A percentile compares a stretch with the other conserved stretches of the same genome.
These are phyloP conservation scores for Crotophaga sulcirostris DNA, from an alignment of 2,113 vertebrate genomes.

Conservation along the genomic window DNA sequence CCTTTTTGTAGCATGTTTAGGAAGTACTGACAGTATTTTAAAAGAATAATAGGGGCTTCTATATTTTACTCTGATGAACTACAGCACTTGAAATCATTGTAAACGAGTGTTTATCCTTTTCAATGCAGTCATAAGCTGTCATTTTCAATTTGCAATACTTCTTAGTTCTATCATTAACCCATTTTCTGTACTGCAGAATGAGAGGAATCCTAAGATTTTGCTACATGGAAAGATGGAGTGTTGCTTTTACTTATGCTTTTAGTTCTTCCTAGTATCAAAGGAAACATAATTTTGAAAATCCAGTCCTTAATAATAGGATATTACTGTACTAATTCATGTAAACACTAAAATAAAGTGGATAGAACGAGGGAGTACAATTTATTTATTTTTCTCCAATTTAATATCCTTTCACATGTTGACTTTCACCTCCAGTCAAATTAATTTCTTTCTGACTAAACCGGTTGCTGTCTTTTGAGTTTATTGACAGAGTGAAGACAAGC, in stretches of 20 bases:
- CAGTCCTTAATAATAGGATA: not conserved
- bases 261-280: not conserved
- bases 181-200: not conserved
- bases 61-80: not conserved
- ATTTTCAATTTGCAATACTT: not conserved
- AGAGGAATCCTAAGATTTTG: not conserved
- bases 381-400: not conserved
- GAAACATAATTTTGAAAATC: not conserved
- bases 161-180: not conserved
- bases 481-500: not conserved
- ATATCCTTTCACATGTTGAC: not conserved
- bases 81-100: not conserved
- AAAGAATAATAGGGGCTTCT: not conserved
- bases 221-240: not conserved
- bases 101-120: not conserved
- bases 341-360: not conserved
- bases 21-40: not conserved
- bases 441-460: conserved; percentile 8
- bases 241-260: not conserved
- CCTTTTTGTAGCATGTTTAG: not conserved
- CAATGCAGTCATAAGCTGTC: not conserved
- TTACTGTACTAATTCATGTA: not conserved
- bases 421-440: not conserved
- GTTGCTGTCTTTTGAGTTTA: not conserved
- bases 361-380: not conserved